phyloP scores from a whole-genome alignment of 2,113 vertebrate species.

The Charadrius vociferus region DNA sequence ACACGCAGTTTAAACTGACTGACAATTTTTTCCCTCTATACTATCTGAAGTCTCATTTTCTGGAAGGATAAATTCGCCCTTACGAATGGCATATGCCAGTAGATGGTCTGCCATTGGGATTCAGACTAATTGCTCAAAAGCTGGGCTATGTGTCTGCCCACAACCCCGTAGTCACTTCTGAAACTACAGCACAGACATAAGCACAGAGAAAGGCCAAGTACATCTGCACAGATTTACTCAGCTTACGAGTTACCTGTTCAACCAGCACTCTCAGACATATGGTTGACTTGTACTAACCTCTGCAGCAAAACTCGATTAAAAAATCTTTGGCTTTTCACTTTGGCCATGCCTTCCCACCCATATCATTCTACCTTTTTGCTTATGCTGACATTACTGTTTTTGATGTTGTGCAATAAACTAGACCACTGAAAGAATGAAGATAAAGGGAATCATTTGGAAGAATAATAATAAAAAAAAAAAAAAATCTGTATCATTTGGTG shows the following conservation, averaged over 20 bases:
- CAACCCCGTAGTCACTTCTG: background rate
- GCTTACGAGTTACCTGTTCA: background rate
- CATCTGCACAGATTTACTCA: background rate
- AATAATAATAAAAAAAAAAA: background rate
- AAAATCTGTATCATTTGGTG: background rate
- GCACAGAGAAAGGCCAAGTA: background rate
- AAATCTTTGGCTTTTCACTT: background rate
- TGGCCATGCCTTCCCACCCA: background rate
- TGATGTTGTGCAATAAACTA: background rate
- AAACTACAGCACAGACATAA: background rate
- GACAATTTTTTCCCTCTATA: background rate
- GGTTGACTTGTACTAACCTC: background rate
- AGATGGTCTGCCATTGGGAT: background rate
- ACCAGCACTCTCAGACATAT: background rate
- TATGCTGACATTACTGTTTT: background rate
- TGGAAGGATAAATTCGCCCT: background rate
- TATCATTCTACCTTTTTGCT: background rate
- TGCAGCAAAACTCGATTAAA: background rate
- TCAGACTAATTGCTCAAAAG: background rate
- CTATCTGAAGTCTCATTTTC: background rate
- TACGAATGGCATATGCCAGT: background rate
- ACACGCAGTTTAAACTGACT: background rate
- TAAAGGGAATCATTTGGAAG: background rate
- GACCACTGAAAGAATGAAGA: background rate
- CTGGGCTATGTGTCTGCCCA: background rate